Percentiles rank a stretch among this genome's conserved stretches.
phyloP scores from a whole-genome alignment of 2,113 vertebrate genomes.

The Gadus macrocephalus region DNA sequence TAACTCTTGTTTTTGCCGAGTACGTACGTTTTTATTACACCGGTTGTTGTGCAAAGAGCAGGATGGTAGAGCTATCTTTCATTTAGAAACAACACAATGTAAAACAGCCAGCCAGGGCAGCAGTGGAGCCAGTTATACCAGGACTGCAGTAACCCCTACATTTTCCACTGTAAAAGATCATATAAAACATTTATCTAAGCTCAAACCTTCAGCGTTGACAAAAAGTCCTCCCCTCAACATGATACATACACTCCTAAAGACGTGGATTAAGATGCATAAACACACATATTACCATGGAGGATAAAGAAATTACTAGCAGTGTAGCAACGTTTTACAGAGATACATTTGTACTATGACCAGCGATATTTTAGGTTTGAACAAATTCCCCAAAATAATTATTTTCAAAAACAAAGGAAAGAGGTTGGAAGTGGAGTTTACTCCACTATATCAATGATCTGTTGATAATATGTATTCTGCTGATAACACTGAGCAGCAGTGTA shows the following conservation, averaged over 20 bases:
- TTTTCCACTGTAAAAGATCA: slow-evolving; percentile 56
- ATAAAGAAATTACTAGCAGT: too few relatives aligned
- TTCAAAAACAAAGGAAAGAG: too few relatives aligned
- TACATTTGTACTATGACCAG: too few relatives aligned
- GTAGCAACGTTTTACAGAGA: too few relatives aligned
- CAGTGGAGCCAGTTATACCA: slow-evolving; percentile 3
- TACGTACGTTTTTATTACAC: too few relatives aligned
- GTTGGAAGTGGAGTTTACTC: too few relatives aligned
- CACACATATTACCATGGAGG: slow-evolving; percentile 8
- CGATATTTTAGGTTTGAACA: too few relatives aligned
- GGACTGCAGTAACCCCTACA: slow-evolving; percentile 40
- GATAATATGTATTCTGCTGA: too few relatives aligned
- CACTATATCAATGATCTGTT: too few relatives aligned
- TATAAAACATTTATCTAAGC: slow-evolving; percentile 44
- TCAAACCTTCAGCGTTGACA: slow-evolving; percentile 13
- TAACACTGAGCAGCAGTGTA: slow-evolving; percentile 10
- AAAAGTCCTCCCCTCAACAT: slow-evolving; percentile 29
- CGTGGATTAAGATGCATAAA: slow-evolving; percentile 16
- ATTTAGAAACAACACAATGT: not conserved
- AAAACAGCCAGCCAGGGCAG: slow-evolving; percentile 5
- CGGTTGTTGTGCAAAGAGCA: not conserved
- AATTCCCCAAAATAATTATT: too few relatives aligned
- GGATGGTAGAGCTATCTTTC: slow-evolving; percentile 7
- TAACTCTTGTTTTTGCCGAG: too few relatives aligned
- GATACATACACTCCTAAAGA: slow-evolving; percentile 3